Evolutionary conservation across 2,888 invertebrate genomes (phyloP), one percentile per base, ranked within the genome.

Genomic region (Caenorhabditis uteleia): DNA sequence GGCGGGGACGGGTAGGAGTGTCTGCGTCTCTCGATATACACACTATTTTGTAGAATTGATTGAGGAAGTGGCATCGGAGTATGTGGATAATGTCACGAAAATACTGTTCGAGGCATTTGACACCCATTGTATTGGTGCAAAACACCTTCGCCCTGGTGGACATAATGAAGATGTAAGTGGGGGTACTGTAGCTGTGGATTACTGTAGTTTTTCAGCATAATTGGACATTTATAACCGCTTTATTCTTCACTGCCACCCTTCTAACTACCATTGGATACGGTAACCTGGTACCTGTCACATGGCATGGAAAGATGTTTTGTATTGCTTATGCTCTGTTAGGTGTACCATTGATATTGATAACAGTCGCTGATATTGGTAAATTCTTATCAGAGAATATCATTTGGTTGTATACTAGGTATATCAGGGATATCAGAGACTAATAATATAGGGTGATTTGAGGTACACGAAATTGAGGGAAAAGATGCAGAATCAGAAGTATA

Each of bases 181-280:
- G 26, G n/a, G 29, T 31, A 21, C 31, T 31, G 31, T 21, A 31
- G 2, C 3, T 44, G n/a, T 29, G 16, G n/a, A 5, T 7, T 29
- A n/a, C 21, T 12, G 1, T 18, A 44, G 10, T 0, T 2, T 67
- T 70, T 49, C 65, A 69, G 60, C 62, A 70, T 58, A 73, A 70
- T 27, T 83, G 83, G 83, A 83, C 81, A 12, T 70, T 79, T 48
- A 75, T 75, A 45, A 79, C 81, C 12, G 77, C 82, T 2, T 59
- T 82, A 7, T 83, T 83, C 65, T 83, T 83, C 69, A 83, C 82
- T 2, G 74, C 82, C 7, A 83, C 83, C 3, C 64, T 83, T 21
- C 66, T 83, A 12, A 83, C 83, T 0, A 83, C 83, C 4, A 82
- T 82, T 48, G 82, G 82, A 68, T 83, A 83, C 66, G 83, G 83